These are phyloP conservation scores for Agapetus fuscipes DNA, from an alignment of 2,888 invertebrate genomes.

Conservation along the genomic window DNA sequence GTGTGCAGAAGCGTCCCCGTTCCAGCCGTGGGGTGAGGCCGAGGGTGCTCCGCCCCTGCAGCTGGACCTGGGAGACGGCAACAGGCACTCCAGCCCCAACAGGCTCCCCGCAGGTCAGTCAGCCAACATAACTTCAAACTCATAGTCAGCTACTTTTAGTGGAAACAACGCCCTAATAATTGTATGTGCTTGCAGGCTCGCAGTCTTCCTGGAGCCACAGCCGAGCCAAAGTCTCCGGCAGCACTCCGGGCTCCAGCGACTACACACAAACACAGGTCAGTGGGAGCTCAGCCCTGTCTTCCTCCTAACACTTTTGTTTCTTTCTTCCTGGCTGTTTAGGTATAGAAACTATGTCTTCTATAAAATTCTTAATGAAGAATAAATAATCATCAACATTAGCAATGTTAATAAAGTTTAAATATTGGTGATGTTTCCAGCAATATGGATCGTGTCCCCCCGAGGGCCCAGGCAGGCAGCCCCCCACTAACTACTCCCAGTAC, in stretches of 20 bases:
- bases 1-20: slow-evolving; percentile 1
- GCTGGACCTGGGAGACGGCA: slow-evolving; percentile 78
- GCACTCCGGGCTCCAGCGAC: slow-evolving; percentile 9
- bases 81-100: slow-evolving; percentile 53
- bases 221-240: background rate
- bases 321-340: no score
- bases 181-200: slow-evolving; percentile 12
- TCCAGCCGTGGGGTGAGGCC: slow-evolving; percentile 41
- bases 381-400: background rate
- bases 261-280: slow-evolving; percentile 9
- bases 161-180: no score
- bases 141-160: no score
- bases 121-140: no score
- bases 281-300: background rate
- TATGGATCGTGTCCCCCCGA: slow-evolving; percentile 34
- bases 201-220: slow-evolving; percentile 13
- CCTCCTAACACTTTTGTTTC: background rate
- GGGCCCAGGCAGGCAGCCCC: slow-evolving; percentile 22
- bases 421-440: slow-evolving; percentile 2
- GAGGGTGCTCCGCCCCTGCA: slow-evolving; percentile 45
- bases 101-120: slow-evolving; percentile 7
- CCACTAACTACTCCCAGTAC: slow-evolving; percentile 20
- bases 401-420: no score
- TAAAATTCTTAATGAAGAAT: no score
- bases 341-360: no score